Percentiles rank a stretch among this genome's conserved stretches.
Evolutionary conservation across 1,140 invertebrate species (phyloP).

Genomic region (Anastatus disparis): DNA sequence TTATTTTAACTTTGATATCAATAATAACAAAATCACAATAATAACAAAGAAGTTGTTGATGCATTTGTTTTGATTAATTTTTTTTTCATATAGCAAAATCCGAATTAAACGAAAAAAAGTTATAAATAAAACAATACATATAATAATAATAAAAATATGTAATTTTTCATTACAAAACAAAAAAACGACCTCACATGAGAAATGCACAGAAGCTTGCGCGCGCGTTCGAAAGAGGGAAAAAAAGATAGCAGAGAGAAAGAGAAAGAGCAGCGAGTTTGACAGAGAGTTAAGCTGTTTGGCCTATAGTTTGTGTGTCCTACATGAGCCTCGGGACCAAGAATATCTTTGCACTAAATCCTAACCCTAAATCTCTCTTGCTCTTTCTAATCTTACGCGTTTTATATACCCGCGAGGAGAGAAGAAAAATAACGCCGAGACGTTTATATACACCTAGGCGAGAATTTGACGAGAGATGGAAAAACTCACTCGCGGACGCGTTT

Average conservation of each 20-base stretch:
- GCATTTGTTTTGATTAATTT: too few relatives aligned
- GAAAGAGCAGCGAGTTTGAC: conserved; percentile 11
- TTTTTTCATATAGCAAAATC: too few relatives aligned
- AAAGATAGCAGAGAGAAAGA: conserved; percentile 39
- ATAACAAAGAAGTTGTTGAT: too few relatives aligned
- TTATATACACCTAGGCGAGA: conserved; percentile 16
- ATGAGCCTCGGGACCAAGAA: conserved; percentile 52
- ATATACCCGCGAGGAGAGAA: conserved; percentile 21
- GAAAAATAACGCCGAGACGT: background rate
- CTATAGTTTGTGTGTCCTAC: conserved; percentile 50
- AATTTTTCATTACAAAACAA: too few relatives aligned
- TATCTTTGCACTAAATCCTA: conserved; percentile 49
- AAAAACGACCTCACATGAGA: too few relatives aligned
- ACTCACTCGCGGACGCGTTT: conserved; percentile 12
- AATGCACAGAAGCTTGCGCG: conserved; percentile 34
- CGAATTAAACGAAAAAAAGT: too few relatives aligned
- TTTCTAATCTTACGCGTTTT: conserved; percentile 27
- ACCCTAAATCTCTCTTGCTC: too few relatives aligned
- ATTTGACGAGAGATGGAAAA: conserved; percentile 39
- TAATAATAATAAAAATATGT: too few relatives aligned
- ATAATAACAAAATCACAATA: too few relatives aligned
- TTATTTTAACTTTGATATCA: too few relatives aligned
- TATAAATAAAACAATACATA: too few relatives aligned
- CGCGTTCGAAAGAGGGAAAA: conserved; percentile 7
- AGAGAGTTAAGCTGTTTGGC: too few relatives aligned